Base-by-base conservation (phyloP, 2,113 vertebrate genomes). In the Tylochromis polylepis region DNA sequence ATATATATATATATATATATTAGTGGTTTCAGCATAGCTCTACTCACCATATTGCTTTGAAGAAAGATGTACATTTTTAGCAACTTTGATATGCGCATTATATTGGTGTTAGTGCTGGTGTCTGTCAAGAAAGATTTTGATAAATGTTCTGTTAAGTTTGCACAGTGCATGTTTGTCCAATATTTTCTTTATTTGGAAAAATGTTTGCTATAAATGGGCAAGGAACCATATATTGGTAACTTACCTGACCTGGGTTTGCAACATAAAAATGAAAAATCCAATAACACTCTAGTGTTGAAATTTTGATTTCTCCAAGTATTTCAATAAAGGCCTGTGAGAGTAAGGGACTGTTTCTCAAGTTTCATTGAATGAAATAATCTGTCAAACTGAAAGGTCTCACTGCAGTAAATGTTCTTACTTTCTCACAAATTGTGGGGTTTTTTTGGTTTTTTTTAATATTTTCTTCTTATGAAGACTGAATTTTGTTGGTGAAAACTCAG, bases 401-500 rank as follows among this genome's bases (percentile, higher is more conserved):
- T 60, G 41, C 43, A 49, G 14, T 31, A 49, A 85, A 81, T 82
- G 31, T 15, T 27, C 14, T 46, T 72, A 72, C 14, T 72, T 72
- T 72, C 38, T 72, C 38, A 46, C 65, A 72, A 67, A 67, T 5
- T 67, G 20, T n/a, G n/a, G n/a, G n/a, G n/a, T n/a, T n/a, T n/a
- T n/a, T n/a, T n/a, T n/a, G 56, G 49, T 34, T 59, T 4, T 56
- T 56, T 53, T 38, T 15, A 31, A 57, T 51, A 20, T 67, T 77
- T 86, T 60, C 38, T 24, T 43, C 55, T 53, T 70, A 22, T 36
- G 15, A 58, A 70, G 55, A 53, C 7, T 84, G 24, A 81, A 67
- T 75, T 65, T 82, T 84, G 27, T 83, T 46, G 22, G 41, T 83
- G 81, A 43, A 70, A 90, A 90, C 84, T 80, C 38, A 62, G 31